Percentiles rank a stretch among this genome's conserved stretches.
Evolutionary conservation across 2,888 invertebrate species (phyloP).

Genomic region (Gymnosoma rotundatum): DNA sequence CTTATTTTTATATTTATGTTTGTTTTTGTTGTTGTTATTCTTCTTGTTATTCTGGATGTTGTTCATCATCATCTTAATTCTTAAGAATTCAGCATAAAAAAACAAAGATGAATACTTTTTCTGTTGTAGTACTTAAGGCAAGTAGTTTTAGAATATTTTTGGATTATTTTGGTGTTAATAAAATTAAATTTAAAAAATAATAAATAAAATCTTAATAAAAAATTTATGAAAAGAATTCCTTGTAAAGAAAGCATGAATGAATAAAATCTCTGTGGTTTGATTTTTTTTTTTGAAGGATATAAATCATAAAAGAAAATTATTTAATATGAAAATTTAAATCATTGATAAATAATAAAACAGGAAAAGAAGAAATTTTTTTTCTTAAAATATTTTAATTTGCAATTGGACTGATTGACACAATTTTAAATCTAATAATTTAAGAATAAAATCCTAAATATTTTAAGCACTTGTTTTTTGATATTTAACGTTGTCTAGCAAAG

Average conservation of each 20-base stretch:
- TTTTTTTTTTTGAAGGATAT: conserved; percentile 12
- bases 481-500: too few relatives aligned
- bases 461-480: too few relatives aligned
- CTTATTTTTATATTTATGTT: conserved; percentile 23
- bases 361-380: not conserved
- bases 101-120: conserved; percentile 22
- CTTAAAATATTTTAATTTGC: too few relatives aligned
- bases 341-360: not conserved
- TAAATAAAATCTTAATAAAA: conserved; percentile 49
- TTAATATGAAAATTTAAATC: conserved; percentile 42
- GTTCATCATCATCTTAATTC: conserved; percentile 44
- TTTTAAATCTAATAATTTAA: too few relatives aligned
- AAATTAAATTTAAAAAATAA: conserved; percentile 22
- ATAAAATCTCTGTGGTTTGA: not conserved
- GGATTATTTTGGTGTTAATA: conserved; percentile 59
- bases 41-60: conserved; percentile 30
- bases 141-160: conserved; percentile 51
- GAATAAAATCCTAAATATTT: too few relatives aligned
- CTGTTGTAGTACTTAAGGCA: conserved; percentile 9
- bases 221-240: conserved; percentile 14
- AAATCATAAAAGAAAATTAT: conserved; percentile 34
- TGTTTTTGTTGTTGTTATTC: conserved; percentile 5
- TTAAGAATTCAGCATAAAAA: conserved; percentile 58
- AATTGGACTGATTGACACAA: too few relatives aligned
- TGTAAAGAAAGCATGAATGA: not conserved